Evolutionary conservation across 2,113 vertebrate genomes (phyloP).

Genomic region (Lasiurus borealis): DNA sequence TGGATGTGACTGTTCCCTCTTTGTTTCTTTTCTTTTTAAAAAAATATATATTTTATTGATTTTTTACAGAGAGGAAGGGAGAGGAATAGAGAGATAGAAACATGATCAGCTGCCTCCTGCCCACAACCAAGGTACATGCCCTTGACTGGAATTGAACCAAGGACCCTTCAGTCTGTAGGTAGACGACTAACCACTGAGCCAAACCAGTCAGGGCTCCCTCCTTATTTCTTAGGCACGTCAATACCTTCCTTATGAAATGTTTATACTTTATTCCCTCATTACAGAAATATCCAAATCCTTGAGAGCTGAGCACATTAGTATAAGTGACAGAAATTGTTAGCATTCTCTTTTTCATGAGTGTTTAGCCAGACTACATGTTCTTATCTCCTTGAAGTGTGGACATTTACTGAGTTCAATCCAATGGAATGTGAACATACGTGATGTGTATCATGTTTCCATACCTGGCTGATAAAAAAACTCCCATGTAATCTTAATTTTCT

Average conservation of each 20-base stretch:
- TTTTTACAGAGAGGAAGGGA: too few species aligned
- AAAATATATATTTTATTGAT: too few species aligned
- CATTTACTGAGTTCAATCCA: not conserved
- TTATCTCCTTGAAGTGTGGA: not conserved
- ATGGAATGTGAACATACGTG: not conserved
- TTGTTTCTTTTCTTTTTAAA: not conserved
- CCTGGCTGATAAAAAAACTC: not conserved
- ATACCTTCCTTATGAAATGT: not conserved
- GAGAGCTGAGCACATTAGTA: not conserved
- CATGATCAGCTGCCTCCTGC: too few species aligned
- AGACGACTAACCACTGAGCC: too few species aligned
- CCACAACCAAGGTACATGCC: too few species aligned
- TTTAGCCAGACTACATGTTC: not conserved
- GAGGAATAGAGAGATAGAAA: too few species aligned
- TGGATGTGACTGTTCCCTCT: not conserved
- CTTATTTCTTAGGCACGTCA: constrained; percentile 10
- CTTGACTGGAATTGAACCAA: too few species aligned
- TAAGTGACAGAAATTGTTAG: not conserved
- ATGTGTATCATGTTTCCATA: not conserved
- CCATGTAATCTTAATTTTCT: not conserved
- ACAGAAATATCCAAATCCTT: not conserved
- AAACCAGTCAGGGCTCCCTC: too few species aligned
- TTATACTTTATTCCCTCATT: not conserved
- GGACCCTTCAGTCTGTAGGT: too few species aligned
- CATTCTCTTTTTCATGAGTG: not conserved